Base-by-base conservation (phyloP, 2,888 invertebrate genomes). In the Drosophila ezoana region DNA sequence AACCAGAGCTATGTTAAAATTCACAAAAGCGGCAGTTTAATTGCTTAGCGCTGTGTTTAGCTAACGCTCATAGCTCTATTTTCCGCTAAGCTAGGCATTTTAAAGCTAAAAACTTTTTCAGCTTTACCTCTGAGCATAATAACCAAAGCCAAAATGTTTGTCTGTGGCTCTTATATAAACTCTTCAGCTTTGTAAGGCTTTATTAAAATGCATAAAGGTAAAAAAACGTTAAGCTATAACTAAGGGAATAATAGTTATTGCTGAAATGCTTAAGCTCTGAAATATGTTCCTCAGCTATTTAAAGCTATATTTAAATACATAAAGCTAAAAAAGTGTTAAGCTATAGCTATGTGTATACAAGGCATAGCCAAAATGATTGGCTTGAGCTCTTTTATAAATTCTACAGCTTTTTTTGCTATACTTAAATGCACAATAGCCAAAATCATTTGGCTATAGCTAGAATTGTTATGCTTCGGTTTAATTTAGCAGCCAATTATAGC, bases 401-500 rank as follows among this genome's bases (percentile, higher is more conserved):
- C 1, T 6, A 13, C 9, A 44, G 44, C 44, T 18, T 43, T 44
- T 13, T 14, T 18, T 10, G 18, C 23, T n/a, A 9, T 4, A n/a
- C 8, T 23, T 38, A 6, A 10, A 9, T 1, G n/a, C 37, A 5
- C 18, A 18, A n/a, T 14, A 10, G 28, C 28, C 28, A 28, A 28
- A 16, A 40, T 16, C 4, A n/a, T 6, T 37, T 40, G 14, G 47
- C 18, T 18, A 2, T 8, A 32, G 44, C 61, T 64, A 64, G 33
- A 47, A 40, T 40, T 37, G 28, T 28, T 28, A 28, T 1, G 20
- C 20, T 49, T 3, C 11, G 23, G 8, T 16, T 20, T 10, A 16
- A 23, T 35, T 11, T 3, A 28, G 10, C 44, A 11, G 16, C 40
- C 20, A n/a, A 20, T 0, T 6, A 3, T 16, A 53, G 11, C 6